Conservation (phyloP, 2,113 vertebrate genomes). For the Apistogramma diplotaenia region DNA sequence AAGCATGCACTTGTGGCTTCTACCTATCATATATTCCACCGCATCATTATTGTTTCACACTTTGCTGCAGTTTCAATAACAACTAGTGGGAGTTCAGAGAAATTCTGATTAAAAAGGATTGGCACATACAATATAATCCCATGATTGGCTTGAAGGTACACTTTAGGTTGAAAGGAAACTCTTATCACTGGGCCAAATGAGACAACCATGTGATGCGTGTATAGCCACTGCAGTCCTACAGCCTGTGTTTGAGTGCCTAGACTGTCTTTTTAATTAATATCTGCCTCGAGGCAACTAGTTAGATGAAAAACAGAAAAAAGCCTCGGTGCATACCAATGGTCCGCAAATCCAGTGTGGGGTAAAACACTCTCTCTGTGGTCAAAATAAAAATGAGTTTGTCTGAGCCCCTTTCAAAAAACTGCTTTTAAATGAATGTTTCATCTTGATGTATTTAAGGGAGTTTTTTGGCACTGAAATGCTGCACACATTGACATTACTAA, state of each 20-base stretch:
- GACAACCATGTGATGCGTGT: background rate
- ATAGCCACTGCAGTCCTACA: slow-evolving; percentile 3
- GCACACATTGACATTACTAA: background rate
- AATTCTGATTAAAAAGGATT: background rate
- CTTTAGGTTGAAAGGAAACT: slow-evolving; percentile 12
- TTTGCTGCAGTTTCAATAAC: background rate
- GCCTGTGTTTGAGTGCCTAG: slow-evolving; percentile 19
- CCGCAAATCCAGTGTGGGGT: slow-evolving; percentile 23
- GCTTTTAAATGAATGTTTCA: slow-evolving; percentile 26
- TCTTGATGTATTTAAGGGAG: slow-evolving; percentile 18
- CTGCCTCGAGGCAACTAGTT: slow-evolving; percentile 55
- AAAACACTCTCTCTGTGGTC: slow-evolving; percentile 43
- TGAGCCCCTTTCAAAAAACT: slow-evolving; percentile 21
- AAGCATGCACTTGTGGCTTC: background rate
- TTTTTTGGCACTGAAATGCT: background rate
- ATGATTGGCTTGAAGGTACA: slow-evolving; percentile 18
- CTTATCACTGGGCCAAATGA: slow-evolving; percentile 18
- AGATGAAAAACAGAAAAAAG: slow-evolving; percentile 52
- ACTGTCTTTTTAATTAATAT: slow-evolving; percentile 69
- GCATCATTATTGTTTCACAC: background rate
- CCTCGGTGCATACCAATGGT: slow-evolving; percentile 53
- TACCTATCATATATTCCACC: background rate
- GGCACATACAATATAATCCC: background rate
- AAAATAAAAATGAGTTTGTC: slow-evolving; percentile 53
- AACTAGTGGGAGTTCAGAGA: background rate